phyloP scores from a whole-genome alignment of 2,113 vertebrate species.

The Lathamus discolor region DNA sequence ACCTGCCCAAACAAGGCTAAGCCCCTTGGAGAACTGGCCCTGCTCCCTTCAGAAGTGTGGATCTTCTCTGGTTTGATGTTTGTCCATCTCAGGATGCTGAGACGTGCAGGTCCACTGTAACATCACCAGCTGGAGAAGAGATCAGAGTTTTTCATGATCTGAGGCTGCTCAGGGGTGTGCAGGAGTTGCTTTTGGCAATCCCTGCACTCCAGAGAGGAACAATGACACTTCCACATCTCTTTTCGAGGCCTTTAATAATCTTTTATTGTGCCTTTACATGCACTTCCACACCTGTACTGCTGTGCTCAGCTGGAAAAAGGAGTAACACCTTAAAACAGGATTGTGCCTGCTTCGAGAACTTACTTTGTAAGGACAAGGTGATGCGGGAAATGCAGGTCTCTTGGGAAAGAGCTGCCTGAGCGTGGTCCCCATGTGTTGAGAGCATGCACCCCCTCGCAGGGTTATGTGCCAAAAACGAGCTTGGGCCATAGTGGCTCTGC shows the following conservation, averaged over 20 bases:
- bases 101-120: fast-evolving
- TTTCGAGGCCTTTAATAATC: background rate
- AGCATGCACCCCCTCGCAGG: background rate
- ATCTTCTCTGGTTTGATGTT: background rate
- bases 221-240: fast-evolving
- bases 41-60: background rate
- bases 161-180: background rate
- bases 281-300: background rate
- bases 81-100: background rate
- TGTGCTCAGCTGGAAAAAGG: background rate
- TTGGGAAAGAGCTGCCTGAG: background rate
- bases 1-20: background rate
- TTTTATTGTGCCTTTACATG: background rate
- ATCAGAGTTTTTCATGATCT: background rate
- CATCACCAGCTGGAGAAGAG: background rate
- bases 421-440: fast-evolving
- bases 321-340: background rate
- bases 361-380: background rate
- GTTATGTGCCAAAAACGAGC: fast-evolving
- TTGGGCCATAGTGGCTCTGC: background rate
- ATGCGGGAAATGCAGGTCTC: background rate
- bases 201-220: background rate
- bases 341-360: background rate
- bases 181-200: background rate
- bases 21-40: background rate